Evolutionary conservation across 2,113 vertebrate species (phyloP).

Genomic region (Brachionichthys hirsutus): DNA sequence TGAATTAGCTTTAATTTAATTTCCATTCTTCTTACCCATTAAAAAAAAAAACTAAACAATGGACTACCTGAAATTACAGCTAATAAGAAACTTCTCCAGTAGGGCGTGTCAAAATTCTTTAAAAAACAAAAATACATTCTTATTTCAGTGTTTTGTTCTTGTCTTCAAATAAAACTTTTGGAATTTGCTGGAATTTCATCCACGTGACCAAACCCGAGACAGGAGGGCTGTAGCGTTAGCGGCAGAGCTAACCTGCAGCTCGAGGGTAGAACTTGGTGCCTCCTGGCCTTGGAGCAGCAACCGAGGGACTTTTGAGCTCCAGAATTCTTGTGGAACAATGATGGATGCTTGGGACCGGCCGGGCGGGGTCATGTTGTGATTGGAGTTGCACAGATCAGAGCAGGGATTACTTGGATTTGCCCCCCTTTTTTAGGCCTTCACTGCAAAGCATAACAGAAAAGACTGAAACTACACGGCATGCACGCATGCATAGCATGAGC

Average conservation of each 20-base stretch:
- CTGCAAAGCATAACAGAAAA: slow-evolving; percentile 33
- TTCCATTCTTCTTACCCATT: slow-evolving; percentile 41
- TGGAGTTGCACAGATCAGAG: slow-evolving; percentile 49
- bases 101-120: no score
- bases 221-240: no score
- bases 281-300: slow-evolving; percentile 16
- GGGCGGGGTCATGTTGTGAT: slow-evolving; percentile 57
- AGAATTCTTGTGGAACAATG: slow-evolving; percentile 48
- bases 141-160: no score
- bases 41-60: no score
- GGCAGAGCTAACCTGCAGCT: no score
- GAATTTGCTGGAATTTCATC: no score
- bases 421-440: slow-evolving; percentile 20
- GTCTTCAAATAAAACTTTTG: no score
- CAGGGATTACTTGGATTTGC: slow-evolving; percentile 40
- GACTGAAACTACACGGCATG: slow-evolving; percentile 9
- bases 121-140: no score
- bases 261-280: no score
- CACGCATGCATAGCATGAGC: neutral
- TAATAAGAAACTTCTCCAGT: no score
- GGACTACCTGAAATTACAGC: no score
- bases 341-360: slow-evolving; percentile 34
- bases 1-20: slow-evolving; percentile 61
- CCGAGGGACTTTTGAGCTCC: slow-evolving; percentile 19
- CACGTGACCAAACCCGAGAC: no score